phyloP scores from a whole-genome alignment of 2,888 invertebrate species.

The Reticulitermes lucifugus region DNA sequence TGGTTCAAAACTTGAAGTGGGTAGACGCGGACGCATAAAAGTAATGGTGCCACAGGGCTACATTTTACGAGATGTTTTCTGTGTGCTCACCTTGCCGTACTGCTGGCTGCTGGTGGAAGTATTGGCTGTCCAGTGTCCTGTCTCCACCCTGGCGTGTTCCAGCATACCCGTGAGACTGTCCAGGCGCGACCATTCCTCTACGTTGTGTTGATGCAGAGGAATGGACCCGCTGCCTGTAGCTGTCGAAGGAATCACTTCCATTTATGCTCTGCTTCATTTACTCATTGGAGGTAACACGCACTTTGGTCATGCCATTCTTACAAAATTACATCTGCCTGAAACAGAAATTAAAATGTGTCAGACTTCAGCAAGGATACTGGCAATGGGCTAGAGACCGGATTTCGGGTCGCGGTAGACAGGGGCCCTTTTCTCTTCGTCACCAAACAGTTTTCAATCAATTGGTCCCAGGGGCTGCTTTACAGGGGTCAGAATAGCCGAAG shows the following conservation, averaged over 20 bases:
- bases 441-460: no score
- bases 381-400: no score
- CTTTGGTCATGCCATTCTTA: neutral
- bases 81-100: slow-evolving; percentile 66
- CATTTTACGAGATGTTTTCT: neutral
- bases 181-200: slow-evolving; percentile 68
- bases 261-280: slow-evolving; percentile 42
- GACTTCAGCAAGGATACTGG: no score
- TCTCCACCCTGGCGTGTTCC: slow-evolving; percentile 68
- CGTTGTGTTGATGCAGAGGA: slow-evolving; percentile 67
- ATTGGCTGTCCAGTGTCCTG: slow-evolving; percentile 67
- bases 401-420: no score
- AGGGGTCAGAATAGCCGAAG: no score
- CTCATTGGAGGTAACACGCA: neutral
- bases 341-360: neutral
- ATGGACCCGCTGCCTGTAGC: slow-evolving; percentile 58
- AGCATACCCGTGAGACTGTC: slow-evolving; percentile 68
- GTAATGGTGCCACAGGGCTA: no score
- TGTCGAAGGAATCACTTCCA: slow-evolving; percentile 63
- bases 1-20: no score
- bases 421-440: no score
- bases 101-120: slow-evolving; percentile 65
- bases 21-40: no score
- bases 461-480: no score
- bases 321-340: neutral